A percentile compares a stretch with the other conserved stretches of the same genome.
phyloP scores from a whole-genome alignment of 1,140 invertebrate species.

The Drosophila murphyi region DNA sequence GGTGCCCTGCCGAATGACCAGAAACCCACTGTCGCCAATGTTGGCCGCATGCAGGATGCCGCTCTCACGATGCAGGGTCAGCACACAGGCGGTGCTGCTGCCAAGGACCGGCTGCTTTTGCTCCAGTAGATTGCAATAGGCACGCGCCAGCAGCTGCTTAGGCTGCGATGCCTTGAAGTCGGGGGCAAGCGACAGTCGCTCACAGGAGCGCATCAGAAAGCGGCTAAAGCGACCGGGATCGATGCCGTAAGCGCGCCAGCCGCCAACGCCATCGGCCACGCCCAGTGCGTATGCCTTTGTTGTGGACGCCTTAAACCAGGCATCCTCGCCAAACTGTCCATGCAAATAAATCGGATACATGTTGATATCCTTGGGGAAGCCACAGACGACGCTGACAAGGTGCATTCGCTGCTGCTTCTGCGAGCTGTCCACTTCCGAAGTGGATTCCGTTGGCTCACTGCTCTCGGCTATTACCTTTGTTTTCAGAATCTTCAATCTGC shows the following conservation, averaged over 20 bases:
- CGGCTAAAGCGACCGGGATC: constrained; percentile 59
- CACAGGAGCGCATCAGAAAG: constrained; percentile 58
- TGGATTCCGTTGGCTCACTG: background rate
- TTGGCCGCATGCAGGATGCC: constrained; percentile 96
- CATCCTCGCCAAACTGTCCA: constrained; percentile 66
- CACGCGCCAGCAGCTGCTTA: constrained; percentile 37
- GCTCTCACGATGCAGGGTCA: constrained; percentile 94
- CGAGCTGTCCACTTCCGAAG: background rate
- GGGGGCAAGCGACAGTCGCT: constrained; percentile 17
- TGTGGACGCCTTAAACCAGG: constrained; percentile 52
- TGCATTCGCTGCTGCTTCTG: background rate
- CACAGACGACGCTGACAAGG: constrained; percentile 52
- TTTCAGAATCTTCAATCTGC: constrained; percentile 16
- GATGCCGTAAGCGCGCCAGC: constrained; percentile 56
- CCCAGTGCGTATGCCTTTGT: constrained; percentile 36
- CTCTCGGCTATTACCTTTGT: background rate
- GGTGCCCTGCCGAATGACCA: constrained; percentile 93
- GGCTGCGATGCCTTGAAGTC: constrained; percentile 26
- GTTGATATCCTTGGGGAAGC: constrained; percentile 53
- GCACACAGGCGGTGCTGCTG: constrained; percentile 85
- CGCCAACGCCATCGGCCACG: constrained; percentile 66
- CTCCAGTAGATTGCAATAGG: constrained; percentile 84
- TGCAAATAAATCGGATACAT: constrained; percentile 14
- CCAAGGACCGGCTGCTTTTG: constrained; percentile 85
- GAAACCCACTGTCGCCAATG: constrained; percentile 98